Conservation (phyloP, 2,888 invertebrate genomes). For the Tachina grossa region DNA sequence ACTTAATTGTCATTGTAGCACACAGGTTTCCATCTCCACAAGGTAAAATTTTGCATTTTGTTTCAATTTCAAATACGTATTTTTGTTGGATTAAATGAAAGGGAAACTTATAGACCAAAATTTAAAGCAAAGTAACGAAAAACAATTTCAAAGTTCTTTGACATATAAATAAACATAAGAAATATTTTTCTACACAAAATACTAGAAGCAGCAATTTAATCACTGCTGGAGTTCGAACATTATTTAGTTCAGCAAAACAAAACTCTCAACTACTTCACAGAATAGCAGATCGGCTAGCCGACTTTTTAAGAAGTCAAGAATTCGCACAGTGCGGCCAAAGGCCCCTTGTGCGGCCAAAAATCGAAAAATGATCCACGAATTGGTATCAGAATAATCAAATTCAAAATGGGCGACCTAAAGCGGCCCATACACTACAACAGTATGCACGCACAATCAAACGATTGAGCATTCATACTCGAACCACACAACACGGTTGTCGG, state of each 20-base stretch:
- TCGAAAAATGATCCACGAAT: no score
- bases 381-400: no score
- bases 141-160: slow-evolving; percentile 25
- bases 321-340: no score
- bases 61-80: slow-evolving; percentile 9
- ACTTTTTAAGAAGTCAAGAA: no score
- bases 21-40: not conserved
- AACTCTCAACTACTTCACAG: no score
- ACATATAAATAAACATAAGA: slow-evolving; percentile 38
- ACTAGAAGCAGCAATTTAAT: not conserved
- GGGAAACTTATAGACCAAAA: not conserved
- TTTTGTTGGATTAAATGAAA: slow-evolving; percentile 8
- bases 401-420: no score
- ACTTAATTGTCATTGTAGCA: slow-evolving; percentile 52
- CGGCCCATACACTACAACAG: no score
- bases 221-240: not conserved
- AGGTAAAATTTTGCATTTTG: slow-evolving; percentile 40
- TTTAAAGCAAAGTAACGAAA: slow-evolving; percentile 2
- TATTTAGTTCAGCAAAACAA: not conserved
- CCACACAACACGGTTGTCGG: no score
- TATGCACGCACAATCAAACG: no score
- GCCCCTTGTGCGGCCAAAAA: no score
- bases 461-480: no score
- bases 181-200: not conserved
- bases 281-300: no score